These are phyloP conservation scores for Panopea generosa DNA, from an alignment of 2,888 invertebrate species.

Conservation along the genomic window DNA sequence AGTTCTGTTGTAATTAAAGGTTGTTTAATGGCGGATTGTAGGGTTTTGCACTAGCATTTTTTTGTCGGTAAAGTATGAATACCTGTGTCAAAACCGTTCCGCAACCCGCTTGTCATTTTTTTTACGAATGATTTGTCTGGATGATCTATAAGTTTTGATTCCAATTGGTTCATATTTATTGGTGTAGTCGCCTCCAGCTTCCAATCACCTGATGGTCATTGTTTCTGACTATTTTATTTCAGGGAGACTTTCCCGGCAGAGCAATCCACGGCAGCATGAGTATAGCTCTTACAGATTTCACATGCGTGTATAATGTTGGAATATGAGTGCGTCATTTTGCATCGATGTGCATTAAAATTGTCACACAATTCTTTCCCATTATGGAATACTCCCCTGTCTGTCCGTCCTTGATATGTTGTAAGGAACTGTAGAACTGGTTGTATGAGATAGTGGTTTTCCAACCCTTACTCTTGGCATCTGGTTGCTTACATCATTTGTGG, in stretches of 20 bases:
- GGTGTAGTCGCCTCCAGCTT: neutral
- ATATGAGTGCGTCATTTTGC: neutral
- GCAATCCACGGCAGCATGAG: neutral
- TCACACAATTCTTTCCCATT: neutral
- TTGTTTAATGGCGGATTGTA: slow-evolving; percentile 37
- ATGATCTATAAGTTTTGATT: slow-evolving; percentile 5
- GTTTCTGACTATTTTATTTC: neutral
- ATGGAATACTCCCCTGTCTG: neutral
- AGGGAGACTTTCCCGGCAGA: neutral
- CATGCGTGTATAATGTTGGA: neutral
- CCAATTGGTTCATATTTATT: slow-evolving; percentile 4
- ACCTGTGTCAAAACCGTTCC: slow-evolving; percentile 12
- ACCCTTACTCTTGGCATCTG: too few relatives aligned
- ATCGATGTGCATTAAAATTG: neutral
- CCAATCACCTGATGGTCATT: neutral
- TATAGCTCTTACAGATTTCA: neutral
- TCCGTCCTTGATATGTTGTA: too few relatives aligned
- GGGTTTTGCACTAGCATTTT: slow-evolving; percentile 37
- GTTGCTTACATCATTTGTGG: neutral
- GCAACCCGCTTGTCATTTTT: neutral
- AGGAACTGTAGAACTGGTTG: too few relatives aligned
- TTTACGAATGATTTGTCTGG: slow-evolving; percentile 7
- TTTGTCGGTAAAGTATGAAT: neutral
- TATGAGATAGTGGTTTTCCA: too few relatives aligned
- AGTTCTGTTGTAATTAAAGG: slow-evolving; percentile 29